Evolutionary conservation across 2,888 invertebrate species (phyloP).

Genomic region (Coenonympha glycerion): DNA sequence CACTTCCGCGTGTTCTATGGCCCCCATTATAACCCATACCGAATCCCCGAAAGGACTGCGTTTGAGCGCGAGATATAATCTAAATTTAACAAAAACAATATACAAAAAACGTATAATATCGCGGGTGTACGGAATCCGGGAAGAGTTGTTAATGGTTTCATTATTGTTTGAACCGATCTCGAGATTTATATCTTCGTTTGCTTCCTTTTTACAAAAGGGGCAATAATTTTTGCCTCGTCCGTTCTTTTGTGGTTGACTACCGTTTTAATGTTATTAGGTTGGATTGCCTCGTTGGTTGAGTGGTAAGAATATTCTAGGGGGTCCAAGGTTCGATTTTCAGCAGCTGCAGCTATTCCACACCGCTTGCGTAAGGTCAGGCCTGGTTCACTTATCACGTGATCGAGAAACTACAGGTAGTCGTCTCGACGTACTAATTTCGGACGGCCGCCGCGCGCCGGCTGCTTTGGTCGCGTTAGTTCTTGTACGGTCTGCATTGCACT

Average conservation of each 20-base stretch:
- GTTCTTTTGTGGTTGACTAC: slow-evolving; percentile 8
- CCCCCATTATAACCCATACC: slow-evolving; percentile 42
- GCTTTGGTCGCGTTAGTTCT: too few species aligned
- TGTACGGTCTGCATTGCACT: too few species aligned
- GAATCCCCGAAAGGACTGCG: slow-evolving; percentile 54
- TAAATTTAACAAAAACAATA: neutral
- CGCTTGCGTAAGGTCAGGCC: too few species aligned
- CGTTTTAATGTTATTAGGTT: neutral
- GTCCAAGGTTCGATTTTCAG: too few species aligned
- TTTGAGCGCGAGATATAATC: slow-evolving; percentile 69
- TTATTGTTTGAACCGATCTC: slow-evolving; percentile 20
- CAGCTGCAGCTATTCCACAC: too few species aligned
- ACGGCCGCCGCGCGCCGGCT: too few species aligned
- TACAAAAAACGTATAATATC: slow-evolving; percentile 33
- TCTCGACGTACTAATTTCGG: too few species aligned
- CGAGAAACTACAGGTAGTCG: too few species aligned
- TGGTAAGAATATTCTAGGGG: too few species aligned
- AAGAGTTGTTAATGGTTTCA: slow-evolving; percentile 38
- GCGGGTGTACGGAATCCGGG: slow-evolving; percentile 53
- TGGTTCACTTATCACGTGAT: too few species aligned
- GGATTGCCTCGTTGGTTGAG: too few species aligned
- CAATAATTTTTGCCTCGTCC: slow-evolving; percentile 12
- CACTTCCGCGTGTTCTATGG: slow-evolving; percentile 56
- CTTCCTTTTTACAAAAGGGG: slow-evolving; percentile 16
- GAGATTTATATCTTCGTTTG: slow-evolving; percentile 23